phyloP scores from a whole-genome alignment of 2,888 invertebrate genomes.

The Amphipoea lucens region DNA sequence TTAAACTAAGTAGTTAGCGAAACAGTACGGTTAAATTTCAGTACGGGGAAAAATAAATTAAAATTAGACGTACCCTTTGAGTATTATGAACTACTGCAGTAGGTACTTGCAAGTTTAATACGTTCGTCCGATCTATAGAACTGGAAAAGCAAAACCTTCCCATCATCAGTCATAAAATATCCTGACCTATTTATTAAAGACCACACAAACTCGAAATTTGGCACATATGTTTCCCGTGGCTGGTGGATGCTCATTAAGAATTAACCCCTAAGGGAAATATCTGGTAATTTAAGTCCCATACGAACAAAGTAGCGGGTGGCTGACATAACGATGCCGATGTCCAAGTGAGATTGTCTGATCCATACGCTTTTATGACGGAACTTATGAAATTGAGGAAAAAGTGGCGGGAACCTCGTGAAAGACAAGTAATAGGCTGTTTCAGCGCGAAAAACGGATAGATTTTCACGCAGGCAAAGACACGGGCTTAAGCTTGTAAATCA shows the following conservation, averaged over 20 bases:
- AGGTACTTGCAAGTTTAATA: neutral
- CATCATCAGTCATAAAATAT: conserved; percentile 5
- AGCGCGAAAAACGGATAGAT: no score
- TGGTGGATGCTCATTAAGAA: conserved; percentile 27
- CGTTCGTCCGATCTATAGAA: neutral
- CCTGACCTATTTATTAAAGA: conserved; percentile 31
- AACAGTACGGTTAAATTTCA: neutral
- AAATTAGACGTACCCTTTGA: conserved; percentile 4
- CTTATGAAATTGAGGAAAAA: neutral
- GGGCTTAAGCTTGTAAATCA: no score
- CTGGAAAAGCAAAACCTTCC: neutral
- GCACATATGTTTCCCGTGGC: conserved; percentile 2
- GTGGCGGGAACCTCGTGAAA: neutral
- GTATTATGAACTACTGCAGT: neutral
- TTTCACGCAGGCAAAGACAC: neutral
- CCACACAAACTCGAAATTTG: conserved; percentile 3
- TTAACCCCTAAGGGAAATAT: conserved; percentile 38
- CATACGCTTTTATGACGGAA: neutral
- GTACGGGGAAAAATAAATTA: neutral
- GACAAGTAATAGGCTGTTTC: neutral
- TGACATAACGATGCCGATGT: neutral
- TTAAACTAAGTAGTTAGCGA: conserved; percentile 26
- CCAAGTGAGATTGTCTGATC: neutral
- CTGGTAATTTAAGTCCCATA: conserved; percentile 39
- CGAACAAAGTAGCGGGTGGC: neutral